Evolutionary conservation across 2,797 vertebrate genomes (phyloP), one percentile per base, ranked within the genome.

Genomic region (Varecia variegata): DNA sequence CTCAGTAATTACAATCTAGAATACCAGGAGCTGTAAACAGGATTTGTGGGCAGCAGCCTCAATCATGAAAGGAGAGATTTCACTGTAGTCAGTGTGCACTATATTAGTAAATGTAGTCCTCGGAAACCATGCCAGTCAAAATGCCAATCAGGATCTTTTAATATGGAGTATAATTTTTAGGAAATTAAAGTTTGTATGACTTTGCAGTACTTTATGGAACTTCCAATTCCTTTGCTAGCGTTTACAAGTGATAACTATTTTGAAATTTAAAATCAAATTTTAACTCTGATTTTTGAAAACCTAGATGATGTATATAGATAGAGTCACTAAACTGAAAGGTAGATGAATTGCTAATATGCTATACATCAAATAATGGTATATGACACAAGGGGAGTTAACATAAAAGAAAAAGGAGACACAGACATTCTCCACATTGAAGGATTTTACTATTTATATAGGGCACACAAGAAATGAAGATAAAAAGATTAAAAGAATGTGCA

Each of bases 271-370:
- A 60, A 35, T 27, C 20, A 52, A 23, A 91, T 35, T 89, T 96
- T 85, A 62, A 92, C 67, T 83, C 32, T 82, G 60, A 67, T 54
- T 58, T 94, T 70, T 94, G 43, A 77, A 95, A 82, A 79, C 60
- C 10, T 91, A 68, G 52, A 50, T 43, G 60, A 70, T 87, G 18
- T 27, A 86, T 25, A 45, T 12, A 62, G 25, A 73, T 7, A 56
- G 18, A 90, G 9, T 65, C 43, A 38, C 14, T 32, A 12, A 89
- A 18, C 18, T 47, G 5, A 76, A 88, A 94, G 58, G 11, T 15
- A 62, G 74, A 74, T 40, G 43, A 60, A 70, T 30, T 70, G 14
- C 2, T 82, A 82, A 82, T 82, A 58, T 70, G 30, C 18, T 80
- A 45, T 50, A 6, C 47, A 50, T 73, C 56, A 85, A 85, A 83